These are phyloP conservation scores for Alviniconcha strummeri DNA, from an alignment of 2,888 invertebrate genomes.

Conservation along the genomic window DNA sequence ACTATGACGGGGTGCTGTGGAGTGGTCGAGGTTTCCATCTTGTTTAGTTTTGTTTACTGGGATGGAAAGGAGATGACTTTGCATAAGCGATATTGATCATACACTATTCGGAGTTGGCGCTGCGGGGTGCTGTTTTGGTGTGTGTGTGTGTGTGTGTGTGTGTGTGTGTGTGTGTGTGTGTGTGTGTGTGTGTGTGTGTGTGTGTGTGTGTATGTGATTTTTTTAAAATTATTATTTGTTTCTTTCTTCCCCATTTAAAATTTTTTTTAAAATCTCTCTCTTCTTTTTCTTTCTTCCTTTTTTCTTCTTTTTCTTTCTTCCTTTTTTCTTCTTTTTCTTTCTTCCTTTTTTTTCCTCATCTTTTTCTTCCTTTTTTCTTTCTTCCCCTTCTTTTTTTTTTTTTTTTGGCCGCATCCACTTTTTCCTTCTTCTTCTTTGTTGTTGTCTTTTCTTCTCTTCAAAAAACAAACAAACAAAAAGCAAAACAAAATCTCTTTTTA, in stretches of 20 bases:
- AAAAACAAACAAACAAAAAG: no score
- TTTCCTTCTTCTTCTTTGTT: background rate
- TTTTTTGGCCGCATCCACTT: background rate
- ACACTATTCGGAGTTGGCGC: no score
- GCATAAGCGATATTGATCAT: no score
- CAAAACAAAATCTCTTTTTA: no score
- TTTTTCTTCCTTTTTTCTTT: background rate
- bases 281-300: background rate
- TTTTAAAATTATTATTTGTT: background rate
- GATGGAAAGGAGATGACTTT: no score
- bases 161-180: conserved; percentile 1
- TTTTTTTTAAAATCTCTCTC: background rate
- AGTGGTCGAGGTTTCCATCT: no score
- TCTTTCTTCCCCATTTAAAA: no score
- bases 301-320: background rate
- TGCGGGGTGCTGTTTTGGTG: background rate
- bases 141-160: background rate
- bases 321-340: background rate
- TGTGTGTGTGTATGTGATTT: background rate
- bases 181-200: background rate
- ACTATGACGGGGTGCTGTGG: no score
- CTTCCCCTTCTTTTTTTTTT: background rate
- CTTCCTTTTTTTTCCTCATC: background rate
- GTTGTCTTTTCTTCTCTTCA: background rate
- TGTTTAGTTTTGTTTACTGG: no score